Evolutionary conservation across 92 coral and sea anemone species (phyloP).

Genomic region (Phenganax subtilis): DNA sequence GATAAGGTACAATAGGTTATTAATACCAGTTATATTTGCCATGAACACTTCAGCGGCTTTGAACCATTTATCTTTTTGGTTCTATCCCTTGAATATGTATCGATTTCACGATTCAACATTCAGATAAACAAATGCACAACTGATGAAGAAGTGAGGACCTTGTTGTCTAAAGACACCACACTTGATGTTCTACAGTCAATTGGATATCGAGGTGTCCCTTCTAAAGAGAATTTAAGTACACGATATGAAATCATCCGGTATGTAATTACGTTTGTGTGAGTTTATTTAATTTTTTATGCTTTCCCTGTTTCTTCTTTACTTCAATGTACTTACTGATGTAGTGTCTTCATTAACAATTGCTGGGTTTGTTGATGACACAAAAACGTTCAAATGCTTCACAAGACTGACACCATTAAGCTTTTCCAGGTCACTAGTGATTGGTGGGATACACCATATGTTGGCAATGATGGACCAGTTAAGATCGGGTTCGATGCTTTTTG

Average conservation of each 20-base stretch:
- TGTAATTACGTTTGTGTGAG: slow-evolving; percentile 1
- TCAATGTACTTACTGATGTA: not conserved
- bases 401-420: not conserved
- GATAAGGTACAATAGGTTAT: slow-evolving; percentile 29
- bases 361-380: not conserved
- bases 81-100: not conserved
- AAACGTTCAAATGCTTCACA: not conserved
- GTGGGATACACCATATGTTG: slow-evolving; percentile 28
- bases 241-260: slow-evolving; percentile 46
- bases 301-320: not conserved
- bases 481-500: slow-evolving; percentile 17
- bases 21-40: not conserved
- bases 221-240: slow-evolving; percentile 9
- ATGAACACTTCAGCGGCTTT: slow-evolving; percentile 1
- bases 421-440: slow-evolving; percentile 32
- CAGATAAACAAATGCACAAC: slow-evolving; percentile 48
- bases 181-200: slow-evolving; percentile 46
- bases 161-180: slow-evolving; percentile 44
- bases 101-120: not conserved
- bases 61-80: not conserved
- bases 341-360: not conserved
- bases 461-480: slow-evolving; percentile 32
- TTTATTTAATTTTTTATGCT: not conserved
- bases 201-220: slow-evolving; percentile 53
- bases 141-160: slow-evolving; percentile 51